A percentile compares a stretch with the other conserved stretches of the same genome.
phyloP scores from a whole-genome alignment of 2,113 vertebrate genomes.

The Sardina pilchardus region DNA sequence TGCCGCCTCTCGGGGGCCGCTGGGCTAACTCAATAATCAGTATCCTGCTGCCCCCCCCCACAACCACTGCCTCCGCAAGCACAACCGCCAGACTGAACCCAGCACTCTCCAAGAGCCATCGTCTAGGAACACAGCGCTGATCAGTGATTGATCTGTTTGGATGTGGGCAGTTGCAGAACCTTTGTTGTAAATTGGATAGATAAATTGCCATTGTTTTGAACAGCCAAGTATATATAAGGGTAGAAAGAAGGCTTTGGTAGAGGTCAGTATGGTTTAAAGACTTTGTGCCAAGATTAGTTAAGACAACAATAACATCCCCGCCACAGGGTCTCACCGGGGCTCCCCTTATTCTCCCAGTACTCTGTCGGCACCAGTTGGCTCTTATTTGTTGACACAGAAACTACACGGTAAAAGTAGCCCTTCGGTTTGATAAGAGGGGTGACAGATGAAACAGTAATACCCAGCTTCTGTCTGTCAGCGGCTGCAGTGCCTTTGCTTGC shows the following conservation, averaged over 20 bases:
- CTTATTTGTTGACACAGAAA: constrained; percentile 46
- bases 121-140: background rate
- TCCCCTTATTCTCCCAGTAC: constrained; percentile 40
- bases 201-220: constrained; percentile 4
- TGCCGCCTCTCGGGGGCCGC: constrained; percentile 71
- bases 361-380: constrained; percentile 38
- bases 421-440: constrained; percentile 38
- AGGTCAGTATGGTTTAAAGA: constrained; percentile 31
- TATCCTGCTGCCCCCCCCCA: background rate
- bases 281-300: constrained; percentile 47
- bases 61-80: background rate
- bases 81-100: background rate
- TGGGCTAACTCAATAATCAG: constrained; percentile 43
- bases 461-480: constrained; percentile 39
- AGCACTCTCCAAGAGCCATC: background rate
- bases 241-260: constrained; percentile 10
- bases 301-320: constrained; percentile 52
- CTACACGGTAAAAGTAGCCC: constrained; percentile 32
- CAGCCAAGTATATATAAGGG: background rate
- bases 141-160: background rate
- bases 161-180: background rate
- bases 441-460: constrained; percentile 30
- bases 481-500: background rate
- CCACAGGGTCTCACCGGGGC: constrained; percentile 44
- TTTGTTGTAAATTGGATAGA: background rate